Evolutionary conservation across 1,140 invertebrate species (phyloP).

Genomic region (Triops cancriformis): DNA sequence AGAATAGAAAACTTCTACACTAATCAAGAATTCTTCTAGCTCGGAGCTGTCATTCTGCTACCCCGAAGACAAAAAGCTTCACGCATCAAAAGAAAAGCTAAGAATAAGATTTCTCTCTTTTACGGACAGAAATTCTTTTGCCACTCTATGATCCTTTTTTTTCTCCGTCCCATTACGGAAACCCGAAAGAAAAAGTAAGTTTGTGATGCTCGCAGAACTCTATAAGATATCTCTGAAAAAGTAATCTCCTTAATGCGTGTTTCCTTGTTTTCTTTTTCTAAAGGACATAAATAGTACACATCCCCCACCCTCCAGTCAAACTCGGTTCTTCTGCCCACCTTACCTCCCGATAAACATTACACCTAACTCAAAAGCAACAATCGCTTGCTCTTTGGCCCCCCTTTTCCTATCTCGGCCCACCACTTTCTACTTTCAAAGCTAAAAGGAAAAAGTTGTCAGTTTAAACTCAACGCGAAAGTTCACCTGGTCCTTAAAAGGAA

Average conservation of each 20-base stretch:
- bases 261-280: background rate
- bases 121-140: no score
- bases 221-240: background rate
- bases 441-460: background rate
- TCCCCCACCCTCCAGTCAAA: background rate
- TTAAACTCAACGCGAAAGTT: background rate
- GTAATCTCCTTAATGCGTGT: constrained; percentile 4
- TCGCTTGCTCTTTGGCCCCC: background rate
- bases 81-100: no score
- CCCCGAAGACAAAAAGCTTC: no score
- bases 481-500: background rate
- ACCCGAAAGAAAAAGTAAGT: background rate
- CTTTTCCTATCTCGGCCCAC: background rate
- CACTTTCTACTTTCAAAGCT: no score
- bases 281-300: background rate
- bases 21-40: no score
- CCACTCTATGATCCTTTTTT: background rate
- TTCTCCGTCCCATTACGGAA: background rate
- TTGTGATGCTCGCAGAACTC: background rate
- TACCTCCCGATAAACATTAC: background rate
- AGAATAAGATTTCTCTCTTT: no score
- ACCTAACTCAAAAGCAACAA: constrained; percentile 14
- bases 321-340: background rate
- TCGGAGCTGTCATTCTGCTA: no score
- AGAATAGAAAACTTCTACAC: no score